Evolutionary conservation across 2,113 vertebrate species (phyloP).

Genomic region (Mionectes macconnelli): DNA sequence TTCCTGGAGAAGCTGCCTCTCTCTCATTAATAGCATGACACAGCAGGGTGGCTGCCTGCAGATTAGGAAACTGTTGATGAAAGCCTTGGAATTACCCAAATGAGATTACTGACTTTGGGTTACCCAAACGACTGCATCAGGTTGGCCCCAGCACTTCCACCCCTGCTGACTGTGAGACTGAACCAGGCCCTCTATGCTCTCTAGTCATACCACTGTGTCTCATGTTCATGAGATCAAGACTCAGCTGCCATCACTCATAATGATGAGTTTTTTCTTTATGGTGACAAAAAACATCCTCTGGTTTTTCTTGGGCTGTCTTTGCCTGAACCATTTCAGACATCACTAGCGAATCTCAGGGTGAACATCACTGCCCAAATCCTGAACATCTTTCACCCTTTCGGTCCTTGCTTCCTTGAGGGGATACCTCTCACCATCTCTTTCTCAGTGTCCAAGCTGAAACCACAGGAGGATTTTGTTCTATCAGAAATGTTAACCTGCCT

Average conservation of each 20-base stretch:
- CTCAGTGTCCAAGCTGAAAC: background rate
- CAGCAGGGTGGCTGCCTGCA: background rate
- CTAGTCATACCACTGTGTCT: background rate
- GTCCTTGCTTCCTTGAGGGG: background rate
- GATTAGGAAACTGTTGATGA: constrained; percentile 18
- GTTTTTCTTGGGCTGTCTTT: background rate
- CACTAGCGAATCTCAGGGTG: too few species aligned
- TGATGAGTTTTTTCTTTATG: background rate
- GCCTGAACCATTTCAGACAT: background rate
- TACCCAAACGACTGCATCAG: background rate
- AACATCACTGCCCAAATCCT: background rate
- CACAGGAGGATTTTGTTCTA: background rate
- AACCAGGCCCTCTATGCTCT: background rate
- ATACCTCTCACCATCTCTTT: background rate
- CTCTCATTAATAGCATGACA: background rate
- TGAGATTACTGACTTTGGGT: background rate
- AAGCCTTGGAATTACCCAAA: background rate
- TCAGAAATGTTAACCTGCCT: background rate
- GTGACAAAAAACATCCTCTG: background rate
- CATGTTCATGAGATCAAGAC: rapidly evolving
- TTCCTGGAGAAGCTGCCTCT: background rate
- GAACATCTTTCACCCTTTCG: background rate
- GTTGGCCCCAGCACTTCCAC: background rate
- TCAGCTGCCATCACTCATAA: rapidly evolving
- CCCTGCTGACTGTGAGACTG: background rate